These are phyloP conservation scores for Hyperoplus lanceolatus DNA, from an alignment of 2,797 vertebrate genomes.

Conservation along the genomic window DNA sequence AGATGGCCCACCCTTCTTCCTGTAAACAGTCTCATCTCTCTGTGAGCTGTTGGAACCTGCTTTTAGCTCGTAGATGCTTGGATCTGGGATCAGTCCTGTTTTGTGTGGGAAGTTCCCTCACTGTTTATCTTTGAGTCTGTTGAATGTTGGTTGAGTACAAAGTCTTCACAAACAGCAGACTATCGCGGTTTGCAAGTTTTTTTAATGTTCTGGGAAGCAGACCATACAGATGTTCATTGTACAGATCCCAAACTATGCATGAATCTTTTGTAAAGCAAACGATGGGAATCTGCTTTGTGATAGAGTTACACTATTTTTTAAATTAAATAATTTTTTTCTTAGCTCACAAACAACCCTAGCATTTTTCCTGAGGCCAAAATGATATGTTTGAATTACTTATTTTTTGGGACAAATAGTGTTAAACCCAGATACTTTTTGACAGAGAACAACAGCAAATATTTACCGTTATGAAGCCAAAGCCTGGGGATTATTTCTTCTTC, in stretches of 20 bases:
- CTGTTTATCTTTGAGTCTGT: constrained; percentile 64
- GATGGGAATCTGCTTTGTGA: neutral
- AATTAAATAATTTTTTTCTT: neutral
- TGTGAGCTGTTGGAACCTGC: constrained; percentile 2
- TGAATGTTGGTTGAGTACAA: constrained; percentile 65
- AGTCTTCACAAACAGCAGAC: constrained; percentile 77
- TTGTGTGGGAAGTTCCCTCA: constrained; percentile 21
- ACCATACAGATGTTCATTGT: neutral
- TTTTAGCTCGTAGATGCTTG: neutral
- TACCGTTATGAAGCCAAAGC: no score
- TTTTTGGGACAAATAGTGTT: neutral
- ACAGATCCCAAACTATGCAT: neutral
- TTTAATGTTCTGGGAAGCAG: neutral
- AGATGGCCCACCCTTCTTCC: constrained; percentile 8
- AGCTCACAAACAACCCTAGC: neutral
- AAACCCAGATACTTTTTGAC: neutral
- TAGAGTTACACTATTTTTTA: neutral
- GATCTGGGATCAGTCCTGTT: neutral
- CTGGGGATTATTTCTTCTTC: no score
- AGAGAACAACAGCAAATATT: neutral
- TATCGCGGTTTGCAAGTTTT: constrained; percentile 45
- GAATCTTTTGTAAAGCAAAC: neutral
- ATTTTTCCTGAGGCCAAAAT: neutral
- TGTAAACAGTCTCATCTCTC: constrained; percentile 19
- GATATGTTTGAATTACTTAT: neutral